Conservation (phyloP, 2,797 vertebrate genomes). For the Cryptoblepharus egeriae region DNA sequence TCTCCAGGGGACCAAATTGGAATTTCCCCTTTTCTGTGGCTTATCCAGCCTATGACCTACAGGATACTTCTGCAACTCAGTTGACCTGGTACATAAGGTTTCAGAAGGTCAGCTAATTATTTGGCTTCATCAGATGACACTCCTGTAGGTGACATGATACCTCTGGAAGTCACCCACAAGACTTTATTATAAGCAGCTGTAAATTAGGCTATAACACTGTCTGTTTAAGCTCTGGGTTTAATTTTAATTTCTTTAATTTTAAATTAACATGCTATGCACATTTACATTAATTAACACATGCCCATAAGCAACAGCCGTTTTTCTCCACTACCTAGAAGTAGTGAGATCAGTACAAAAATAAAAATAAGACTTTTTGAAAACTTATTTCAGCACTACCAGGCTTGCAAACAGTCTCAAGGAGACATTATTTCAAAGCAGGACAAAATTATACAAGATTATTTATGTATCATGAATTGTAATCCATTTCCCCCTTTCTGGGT, state of each 20-base stretch:
- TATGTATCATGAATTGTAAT: background rate
- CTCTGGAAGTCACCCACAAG: background rate
- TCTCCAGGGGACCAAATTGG: no score
- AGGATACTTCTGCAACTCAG: background rate
- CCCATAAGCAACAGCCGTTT: background rate
- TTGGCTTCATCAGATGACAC: background rate
- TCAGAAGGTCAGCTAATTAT: background rate
- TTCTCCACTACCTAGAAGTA: background rate
- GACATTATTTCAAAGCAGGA: background rate
- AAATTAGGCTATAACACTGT: background rate
- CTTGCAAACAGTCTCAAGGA: accelerated
- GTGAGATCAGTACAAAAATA: background rate
- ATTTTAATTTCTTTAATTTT: background rate
- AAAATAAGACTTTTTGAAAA: background rate
- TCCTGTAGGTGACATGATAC: no score
- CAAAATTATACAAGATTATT: background rate
- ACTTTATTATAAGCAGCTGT: background rate
- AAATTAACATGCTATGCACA: background rate
- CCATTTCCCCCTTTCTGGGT: background rate
- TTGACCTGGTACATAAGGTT: background rate
- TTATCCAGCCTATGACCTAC: background rate
- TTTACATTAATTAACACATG: background rate
- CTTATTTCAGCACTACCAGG: background rate
- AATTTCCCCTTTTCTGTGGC: no score
- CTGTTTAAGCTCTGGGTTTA: background rate